A percentile compares a stretch with the other conserved stretches of the same genome.
phyloP scores from a whole-genome alignment of 1,140 invertebrate genomes.

The Mamestra configurata region DNA sequence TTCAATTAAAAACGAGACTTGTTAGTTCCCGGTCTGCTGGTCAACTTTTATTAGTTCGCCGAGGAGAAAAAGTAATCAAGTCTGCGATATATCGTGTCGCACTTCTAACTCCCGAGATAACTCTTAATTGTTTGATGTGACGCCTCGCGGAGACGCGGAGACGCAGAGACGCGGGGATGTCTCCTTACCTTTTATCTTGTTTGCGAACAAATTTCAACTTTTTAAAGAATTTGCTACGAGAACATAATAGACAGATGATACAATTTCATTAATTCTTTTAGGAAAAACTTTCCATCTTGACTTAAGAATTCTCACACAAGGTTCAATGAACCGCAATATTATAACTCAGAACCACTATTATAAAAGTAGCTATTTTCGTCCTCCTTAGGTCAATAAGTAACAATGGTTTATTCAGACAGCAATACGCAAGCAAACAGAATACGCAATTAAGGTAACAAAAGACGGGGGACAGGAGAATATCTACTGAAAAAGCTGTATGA shows the following conservation, averaged over 20 bases:
- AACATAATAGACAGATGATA: constrained; percentile 25
- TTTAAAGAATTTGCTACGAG: constrained; percentile 58
- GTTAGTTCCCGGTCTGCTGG: constrained; percentile 75
- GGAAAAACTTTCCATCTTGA: neutral
- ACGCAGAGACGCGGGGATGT: constrained; percentile 32
- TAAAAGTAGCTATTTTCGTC: constrained; percentile 30
- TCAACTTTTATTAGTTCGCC: constrained; percentile 84
- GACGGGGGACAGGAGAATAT: constrained; percentile 54
- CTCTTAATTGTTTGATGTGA: constrained; percentile 82
- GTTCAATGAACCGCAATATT: constrained; percentile 3
- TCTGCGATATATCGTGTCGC: constrained; percentile 73
- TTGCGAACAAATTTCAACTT: constrained; percentile 65
- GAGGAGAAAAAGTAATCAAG: constrained; percentile 84
- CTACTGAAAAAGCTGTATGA: constrained; percentile 68
- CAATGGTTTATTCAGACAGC: constrained; percentile 42
- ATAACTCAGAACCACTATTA: neutral
- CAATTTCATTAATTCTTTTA: neutral
- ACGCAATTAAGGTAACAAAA: constrained; percentile 77
- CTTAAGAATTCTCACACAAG: constrained; percentile 8
- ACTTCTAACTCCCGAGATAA: constrained; percentile 72
- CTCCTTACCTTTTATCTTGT: constrained; percentile 63
- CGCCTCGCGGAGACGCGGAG: constrained; percentile 65
- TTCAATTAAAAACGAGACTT: constrained; percentile 83
- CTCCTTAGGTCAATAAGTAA: constrained; percentile 40
- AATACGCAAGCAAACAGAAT: constrained; percentile 57